Evolutionary conservation across 2,888 invertebrate species (phyloP).

Genomic region (Caenorhabditis wallacei): DNA sequence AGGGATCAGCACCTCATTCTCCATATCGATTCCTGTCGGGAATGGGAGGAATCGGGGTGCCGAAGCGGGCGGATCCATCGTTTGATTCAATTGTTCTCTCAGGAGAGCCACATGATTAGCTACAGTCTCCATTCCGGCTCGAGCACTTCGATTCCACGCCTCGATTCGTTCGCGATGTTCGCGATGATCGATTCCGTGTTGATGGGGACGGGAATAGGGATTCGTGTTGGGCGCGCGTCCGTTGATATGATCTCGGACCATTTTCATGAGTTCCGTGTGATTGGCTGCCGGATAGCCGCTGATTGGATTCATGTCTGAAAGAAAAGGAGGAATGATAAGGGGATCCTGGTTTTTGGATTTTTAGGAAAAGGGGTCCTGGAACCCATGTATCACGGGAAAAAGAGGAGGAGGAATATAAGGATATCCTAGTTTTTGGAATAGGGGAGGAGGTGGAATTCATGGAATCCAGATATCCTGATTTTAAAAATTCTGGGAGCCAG

Average conservation of each 20-base stretch:
- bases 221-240: not conserved
- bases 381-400: too few relatives aligned
- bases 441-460: too few relatives aligned
- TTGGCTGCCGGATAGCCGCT: slow-evolving; percentile 23
- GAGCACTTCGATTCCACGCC: not conserved
- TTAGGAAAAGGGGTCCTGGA: too few relatives aligned
- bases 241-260: not conserved
- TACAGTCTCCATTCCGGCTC: not conserved
- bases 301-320: slow-evolving; percentile 38
- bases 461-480: too few relatives aligned
- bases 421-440: too few relatives aligned
- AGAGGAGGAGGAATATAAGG: too few relatives aligned
- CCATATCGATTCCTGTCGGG: slow-evolving; percentile 5
- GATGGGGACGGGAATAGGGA: not conserved
- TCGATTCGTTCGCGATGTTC: slow-evolving; percentile 1
- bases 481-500: too few relatives aligned
- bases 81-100: not conserved
- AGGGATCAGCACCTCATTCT: slow-evolving; percentile 5
- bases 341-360: too few relatives aligned
- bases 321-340: not conserved
- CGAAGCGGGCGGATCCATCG: not conserved
- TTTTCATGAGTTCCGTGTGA: slow-evolving; percentile 18
- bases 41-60: not conserved
- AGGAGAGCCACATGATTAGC: not conserved
- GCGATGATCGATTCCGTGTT: not conserved